Conservation (phyloP, 1,140 invertebrate genomes). For the Venturia canescens region DNA sequence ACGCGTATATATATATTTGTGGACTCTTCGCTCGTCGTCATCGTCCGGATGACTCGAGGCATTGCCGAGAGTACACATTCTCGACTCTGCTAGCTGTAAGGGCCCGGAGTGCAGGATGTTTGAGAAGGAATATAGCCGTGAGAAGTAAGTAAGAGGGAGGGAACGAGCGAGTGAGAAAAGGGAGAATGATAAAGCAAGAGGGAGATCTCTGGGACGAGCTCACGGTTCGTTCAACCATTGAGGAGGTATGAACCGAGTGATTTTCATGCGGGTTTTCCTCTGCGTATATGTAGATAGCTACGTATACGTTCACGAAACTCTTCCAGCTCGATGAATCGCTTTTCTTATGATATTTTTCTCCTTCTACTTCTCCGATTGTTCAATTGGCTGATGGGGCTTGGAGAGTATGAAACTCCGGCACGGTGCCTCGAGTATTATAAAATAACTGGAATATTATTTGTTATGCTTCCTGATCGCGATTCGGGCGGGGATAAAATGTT, state of each 20-base stretch:
- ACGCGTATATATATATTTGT: not conserved
- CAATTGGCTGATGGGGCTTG: not conserved
- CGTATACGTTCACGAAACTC: not conserved
- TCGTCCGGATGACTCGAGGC: not conserved
- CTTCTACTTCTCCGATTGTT: not conserved
- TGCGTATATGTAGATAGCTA: no score
- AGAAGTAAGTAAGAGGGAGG: not conserved
- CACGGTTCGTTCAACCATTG: not conserved
- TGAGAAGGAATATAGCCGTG: constrained; percentile 25
- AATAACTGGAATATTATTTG: not conserved
- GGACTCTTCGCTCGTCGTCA: constrained; percentile 1
- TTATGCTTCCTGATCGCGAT: not conserved
- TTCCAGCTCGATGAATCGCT: constrained; percentile 22
- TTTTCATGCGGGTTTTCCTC: constrained; percentile 41
- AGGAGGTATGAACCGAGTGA: constrained; percentile 31
- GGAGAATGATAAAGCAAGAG: not conserved
- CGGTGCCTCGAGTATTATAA: no score
- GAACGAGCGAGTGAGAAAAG: not conserved
- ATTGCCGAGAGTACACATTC: constrained; percentile 32
- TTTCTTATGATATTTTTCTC: not conserved
- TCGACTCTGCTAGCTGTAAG: constrained; percentile 7
- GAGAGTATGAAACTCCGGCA: not conserved
- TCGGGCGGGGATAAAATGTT: no score
- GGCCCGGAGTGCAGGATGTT: constrained; percentile 29
- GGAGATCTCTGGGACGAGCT: not conserved